A percentile compares a stretch with the other conserved stretches of the same genome.
phyloP scores from a whole-genome alignment of 1,140 invertebrate genomes.

The Bombus fervidus region DNA sequence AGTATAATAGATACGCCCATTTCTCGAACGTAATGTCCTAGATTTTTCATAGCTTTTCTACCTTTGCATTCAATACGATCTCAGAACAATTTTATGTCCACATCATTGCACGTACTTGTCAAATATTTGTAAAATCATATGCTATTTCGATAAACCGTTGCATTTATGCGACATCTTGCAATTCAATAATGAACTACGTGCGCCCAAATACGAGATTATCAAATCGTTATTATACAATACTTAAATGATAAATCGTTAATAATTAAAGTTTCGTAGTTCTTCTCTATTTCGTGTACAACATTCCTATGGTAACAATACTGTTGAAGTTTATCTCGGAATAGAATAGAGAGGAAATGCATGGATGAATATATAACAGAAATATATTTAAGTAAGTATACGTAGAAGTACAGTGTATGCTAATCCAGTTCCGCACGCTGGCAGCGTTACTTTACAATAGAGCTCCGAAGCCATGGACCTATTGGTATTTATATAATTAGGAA shows the following conservation, averaged over 20 bases:
- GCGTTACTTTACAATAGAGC: too few species aligned
- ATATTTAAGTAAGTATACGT: too few species aligned
- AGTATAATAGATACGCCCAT: neutral
- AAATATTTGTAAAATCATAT: neutral
- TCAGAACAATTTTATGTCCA: neutral
- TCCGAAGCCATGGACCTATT: too few species aligned
- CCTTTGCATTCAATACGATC: neutral
- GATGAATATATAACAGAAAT: too few species aligned
- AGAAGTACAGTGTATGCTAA: too few species aligned
- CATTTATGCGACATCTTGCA: constrained; percentile 25
- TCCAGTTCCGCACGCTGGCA: too few species aligned
- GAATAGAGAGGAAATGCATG: too few species aligned
- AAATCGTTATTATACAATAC: neutral
- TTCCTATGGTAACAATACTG: too few species aligned
- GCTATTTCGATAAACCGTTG: neutral
- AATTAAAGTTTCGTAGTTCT: neutral
- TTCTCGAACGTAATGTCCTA: neutral
- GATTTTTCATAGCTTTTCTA: neutral
- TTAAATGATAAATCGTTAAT: neutral
- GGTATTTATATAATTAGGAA: too few species aligned
- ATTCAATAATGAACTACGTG: neutral
- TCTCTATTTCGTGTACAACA: too few species aligned
- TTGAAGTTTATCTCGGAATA: too few species aligned
- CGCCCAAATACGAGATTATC: neutral
- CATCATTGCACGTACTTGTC: neutral